Evolutionary conservation across 2,797 vertebrate genomes (phyloP).

Genomic region (Hydrocynus forskahlii): DNA sequence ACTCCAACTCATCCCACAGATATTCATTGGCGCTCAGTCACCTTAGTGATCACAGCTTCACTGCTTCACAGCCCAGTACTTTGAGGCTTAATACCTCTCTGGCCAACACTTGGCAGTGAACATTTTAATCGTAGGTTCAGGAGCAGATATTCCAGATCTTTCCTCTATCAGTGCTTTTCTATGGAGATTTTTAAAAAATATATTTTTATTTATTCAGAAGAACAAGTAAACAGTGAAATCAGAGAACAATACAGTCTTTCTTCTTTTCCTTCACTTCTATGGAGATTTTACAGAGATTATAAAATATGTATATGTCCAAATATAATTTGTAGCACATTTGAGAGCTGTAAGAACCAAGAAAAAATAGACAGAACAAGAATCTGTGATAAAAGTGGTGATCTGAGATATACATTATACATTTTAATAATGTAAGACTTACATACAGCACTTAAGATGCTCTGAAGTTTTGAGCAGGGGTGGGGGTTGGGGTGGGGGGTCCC

Average conservation of each 20-base stretch:
- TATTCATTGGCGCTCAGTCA: background rate
- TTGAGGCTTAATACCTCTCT: background rate
- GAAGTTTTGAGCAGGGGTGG: constrained; percentile 42
- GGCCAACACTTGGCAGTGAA: background rate
- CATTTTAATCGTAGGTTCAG: background rate
- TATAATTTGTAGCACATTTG: background rate
- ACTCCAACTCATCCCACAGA: background rate
- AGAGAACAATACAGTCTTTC: too few species aligned
- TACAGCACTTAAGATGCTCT: constrained; percentile 12
- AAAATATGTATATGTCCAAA: background rate
- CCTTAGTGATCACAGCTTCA: background rate
- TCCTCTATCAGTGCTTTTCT: background rate
- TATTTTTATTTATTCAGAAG: too few species aligned
- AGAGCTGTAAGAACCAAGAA: constrained; percentile 11
- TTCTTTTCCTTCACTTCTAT: too few species aligned
- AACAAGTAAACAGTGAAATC: too few species aligned
- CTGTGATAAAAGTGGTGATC: background rate
- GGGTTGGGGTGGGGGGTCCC: constrained; percentile 24
- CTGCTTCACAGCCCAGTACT: background rate
- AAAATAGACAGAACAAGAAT: background rate
- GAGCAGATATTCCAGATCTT: background rate
- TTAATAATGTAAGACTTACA: constrained; percentile 21
- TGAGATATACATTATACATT: background rate
- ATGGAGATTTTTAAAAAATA: too few species aligned
- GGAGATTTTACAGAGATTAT: too few species aligned